phyloP scores from a whole-genome alignment of 2,797 vertebrate genomes.

The Lacerta viridis region DNA sequence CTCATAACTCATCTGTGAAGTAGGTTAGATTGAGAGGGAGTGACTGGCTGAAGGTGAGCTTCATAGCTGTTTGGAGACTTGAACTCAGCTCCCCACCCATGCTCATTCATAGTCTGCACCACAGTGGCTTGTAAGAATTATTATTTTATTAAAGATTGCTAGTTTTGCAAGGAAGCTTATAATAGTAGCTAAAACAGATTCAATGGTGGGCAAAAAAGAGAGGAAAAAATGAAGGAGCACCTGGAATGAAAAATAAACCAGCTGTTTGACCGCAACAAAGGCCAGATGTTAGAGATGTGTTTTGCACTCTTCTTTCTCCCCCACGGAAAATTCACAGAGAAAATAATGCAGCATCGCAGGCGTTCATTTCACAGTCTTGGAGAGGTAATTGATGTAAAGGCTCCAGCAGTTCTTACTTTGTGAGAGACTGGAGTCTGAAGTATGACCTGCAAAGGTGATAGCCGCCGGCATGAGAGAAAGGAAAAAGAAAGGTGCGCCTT shows the following conservation, averaged over 20 bases:
- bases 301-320: neutral
- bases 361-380: neutral
- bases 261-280: neutral
- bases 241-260: neutral
- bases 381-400: neutral
- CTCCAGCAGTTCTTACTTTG: neutral
- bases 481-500: neutral
- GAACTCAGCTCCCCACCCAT: neutral
- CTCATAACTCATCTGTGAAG: neutral
- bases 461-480: neutral
- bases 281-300: neutral
- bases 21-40: neutral
- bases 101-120: neutral
- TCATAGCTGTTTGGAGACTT: neutral
- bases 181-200: neutral
- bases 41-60: neutral
- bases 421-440: neutral
- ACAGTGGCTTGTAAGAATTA: neutral
- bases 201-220: too few species aligned
- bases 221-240: neutral
- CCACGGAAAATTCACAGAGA: neutral
- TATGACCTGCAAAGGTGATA: neutral
- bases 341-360: neutral
- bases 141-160: neutral
- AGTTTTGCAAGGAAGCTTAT: neutral